Base-by-base conservation (phyloP, 2,797 vertebrate genomes). In the Phataginus tricuspis region DNA sequence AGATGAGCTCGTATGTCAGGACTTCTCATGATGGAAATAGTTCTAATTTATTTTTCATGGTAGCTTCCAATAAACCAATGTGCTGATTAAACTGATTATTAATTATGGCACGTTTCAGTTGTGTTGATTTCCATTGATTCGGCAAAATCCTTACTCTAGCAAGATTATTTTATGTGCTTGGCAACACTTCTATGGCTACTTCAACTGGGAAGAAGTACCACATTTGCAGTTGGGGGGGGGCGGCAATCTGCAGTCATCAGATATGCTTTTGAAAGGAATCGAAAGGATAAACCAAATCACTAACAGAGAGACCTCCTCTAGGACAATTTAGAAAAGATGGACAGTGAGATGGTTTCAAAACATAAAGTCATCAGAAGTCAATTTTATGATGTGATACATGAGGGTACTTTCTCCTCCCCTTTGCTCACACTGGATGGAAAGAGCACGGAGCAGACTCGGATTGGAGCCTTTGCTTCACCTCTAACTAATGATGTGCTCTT, bases 191-290 rank as follows among this genome's bases (percentile, higher is more conserved):
- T 12, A 1, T 0, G 16, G 23, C 37, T 31, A 27, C 23, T 7
- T n/a, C 55, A 13, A 13, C 34, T 5, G 11, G 8, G n/a, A 71
- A 55, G 51, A n/a, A 14, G 0, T 9, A 0, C 1, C 34, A 25
- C 1, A 0, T 37, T n/a, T 53, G 14, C 15, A 3, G 27, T 10
- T 4, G 2, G 23, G 18, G 31, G 9, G n/a, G n/a, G n/a, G n/a
- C n/a, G 25, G 4, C 14, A 27, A 45, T 86, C 57, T 16, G 4
- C 31, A 18, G 16, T 39, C 57, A 55, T 37, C 14, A 29, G 2
- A 14, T 31, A 39, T 2, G 51, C 69, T 42, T 72, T 63, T 31
- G 45, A 57, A 61, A 79, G 13, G 7, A 59, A 80, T 34, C 45
- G 85, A 31, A 69, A 94, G 6, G 19, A 94, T 82, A 51, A 85